Evolutionary conservation across 2,113 vertebrate species (phyloP), one percentile per base, ranked within the genome.

Genomic region (Triplophysa tibetana): DNA sequence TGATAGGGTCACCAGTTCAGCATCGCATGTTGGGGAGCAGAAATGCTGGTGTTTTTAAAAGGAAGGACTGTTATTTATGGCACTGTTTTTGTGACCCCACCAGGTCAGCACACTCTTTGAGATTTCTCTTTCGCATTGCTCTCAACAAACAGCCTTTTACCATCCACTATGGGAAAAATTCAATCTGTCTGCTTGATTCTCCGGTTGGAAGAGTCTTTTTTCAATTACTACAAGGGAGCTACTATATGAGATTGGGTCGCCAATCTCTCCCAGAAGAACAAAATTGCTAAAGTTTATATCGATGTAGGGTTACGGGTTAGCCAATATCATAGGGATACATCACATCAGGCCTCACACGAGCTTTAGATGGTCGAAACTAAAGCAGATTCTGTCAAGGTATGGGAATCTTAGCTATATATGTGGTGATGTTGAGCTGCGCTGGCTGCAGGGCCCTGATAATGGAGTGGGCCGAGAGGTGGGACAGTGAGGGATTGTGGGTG

Each of bases 401-500:
- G 23, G 69, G 16, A 50, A 43, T 45, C 52, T 52, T 21, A 43
- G 23, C 65, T 23, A 38, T 83, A 80, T 82, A 52, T 63, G 78
- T 56, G 38, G 69, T 78, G 66, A 70, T 76, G 82, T 64, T 86
- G 87, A 87, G 91, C 88, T 82, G 85, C 82, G 84, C 85, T 73
- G 81, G 48, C 60, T 83, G 77, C 52, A 90, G 87, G 86, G 86
- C 79, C 81, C 81, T 70, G 83, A 90, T 38, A 85, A 88, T 87
- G 82, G n/a, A 62, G 87, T 84, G 79, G 86, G 87, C 82, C 81
- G 84, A 86, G 85, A 88, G 89, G 81, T 76, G 84, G 75, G 74
- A 66, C 74, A 86, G 81, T 87, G 89, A 91, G 91, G 87, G 86
- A 88, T 82, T 87, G 66, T 77, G 78, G 85, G 86, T 85, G 87